A percentile compares a stretch with the other conserved stretches of the same genome.
Conservation (phyloP, 2,797 vertebrate species). For the Austrolebias charrua region DNA sequence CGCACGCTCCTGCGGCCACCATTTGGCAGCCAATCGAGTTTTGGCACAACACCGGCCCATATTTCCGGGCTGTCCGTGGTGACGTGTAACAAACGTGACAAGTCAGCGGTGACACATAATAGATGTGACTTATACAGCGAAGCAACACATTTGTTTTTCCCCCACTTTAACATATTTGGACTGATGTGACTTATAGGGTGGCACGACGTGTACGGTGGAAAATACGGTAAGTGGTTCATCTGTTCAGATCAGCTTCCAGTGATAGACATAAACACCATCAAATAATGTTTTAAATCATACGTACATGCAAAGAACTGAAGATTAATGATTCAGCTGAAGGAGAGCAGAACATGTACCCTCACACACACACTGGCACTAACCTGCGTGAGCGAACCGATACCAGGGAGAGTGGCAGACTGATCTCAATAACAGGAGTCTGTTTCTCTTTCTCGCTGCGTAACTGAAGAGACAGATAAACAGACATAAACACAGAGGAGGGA, state of each 20-base stretch:
- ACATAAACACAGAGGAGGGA: slow-evolving; percentile 60
- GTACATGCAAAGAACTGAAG: slow-evolving; percentile 59
- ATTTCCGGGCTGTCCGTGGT: no score
- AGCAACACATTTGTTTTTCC: no score
- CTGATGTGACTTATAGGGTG: no score
- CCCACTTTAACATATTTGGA: no score
- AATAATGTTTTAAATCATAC: slow-evolving; percentile 47
- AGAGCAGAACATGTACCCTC: slow-evolving; percentile 49
- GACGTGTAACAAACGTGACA: no score
- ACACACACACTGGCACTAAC: slow-evolving; percentile 70
- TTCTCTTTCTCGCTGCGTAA: slow-evolving; percentile 83
- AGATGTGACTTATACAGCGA: no score
- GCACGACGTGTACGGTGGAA: no score
- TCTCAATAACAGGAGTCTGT: slow-evolving; percentile 81
- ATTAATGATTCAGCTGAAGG: slow-evolving; percentile 48
- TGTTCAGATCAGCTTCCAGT: slow-evolving; percentile 14
- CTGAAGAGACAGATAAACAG: slow-evolving; percentile 75
- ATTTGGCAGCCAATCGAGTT: no score
- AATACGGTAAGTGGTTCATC: slow-evolving; percentile 18
- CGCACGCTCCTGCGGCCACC: no score
- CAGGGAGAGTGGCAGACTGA: slow-evolving; percentile 74
- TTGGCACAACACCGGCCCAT: no score
- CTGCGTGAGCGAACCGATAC: slow-evolving; percentile 80
- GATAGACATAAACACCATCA: slow-evolving; percentile 22
- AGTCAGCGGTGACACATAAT: no score